Conservation (phyloP, 1,140 invertebrate species). For the Mycetomoellerius zeteki region DNA sequence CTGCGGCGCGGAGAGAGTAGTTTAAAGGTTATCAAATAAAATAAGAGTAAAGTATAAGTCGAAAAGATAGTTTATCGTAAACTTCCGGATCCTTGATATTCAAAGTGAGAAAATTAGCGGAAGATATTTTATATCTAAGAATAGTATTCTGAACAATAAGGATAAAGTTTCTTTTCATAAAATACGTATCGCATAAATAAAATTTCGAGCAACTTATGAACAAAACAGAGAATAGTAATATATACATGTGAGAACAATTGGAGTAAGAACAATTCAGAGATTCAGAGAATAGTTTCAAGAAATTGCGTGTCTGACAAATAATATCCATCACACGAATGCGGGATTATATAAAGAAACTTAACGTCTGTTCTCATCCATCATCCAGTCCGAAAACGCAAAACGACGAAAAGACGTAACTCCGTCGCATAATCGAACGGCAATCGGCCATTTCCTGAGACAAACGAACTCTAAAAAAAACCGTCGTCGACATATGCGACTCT, state of each 20-base stretch:
- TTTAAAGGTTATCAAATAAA: slow-evolving; percentile 53
- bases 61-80: background rate
- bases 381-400: background rate
- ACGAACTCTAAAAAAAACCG: slow-evolving; percentile 11
- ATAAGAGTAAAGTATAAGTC: slow-evolving; percentile 33
- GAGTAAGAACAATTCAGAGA: background rate
- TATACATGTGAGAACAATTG: too few species aligned
- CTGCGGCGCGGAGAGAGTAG: background rate
- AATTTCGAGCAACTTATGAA: background rate
- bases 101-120: background rate
- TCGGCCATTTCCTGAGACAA: slow-evolving; percentile 17
- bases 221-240: background rate
- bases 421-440: slow-evolving; percentile 26
- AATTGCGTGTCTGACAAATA: background rate
- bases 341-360: background rate
- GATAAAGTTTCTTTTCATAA: background rate
- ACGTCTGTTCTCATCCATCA: background rate
- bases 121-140: background rate
- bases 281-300: background rate
- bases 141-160: background rate
- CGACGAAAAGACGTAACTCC: background rate
- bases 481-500: slow-evolving; percentile 4
- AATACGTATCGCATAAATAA: background rate
- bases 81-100: background rate
- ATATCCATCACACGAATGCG: background rate